Base-by-base conservation (phyloP, 2,888 invertebrate species). In the Ichneumon xanthorius region DNA sequence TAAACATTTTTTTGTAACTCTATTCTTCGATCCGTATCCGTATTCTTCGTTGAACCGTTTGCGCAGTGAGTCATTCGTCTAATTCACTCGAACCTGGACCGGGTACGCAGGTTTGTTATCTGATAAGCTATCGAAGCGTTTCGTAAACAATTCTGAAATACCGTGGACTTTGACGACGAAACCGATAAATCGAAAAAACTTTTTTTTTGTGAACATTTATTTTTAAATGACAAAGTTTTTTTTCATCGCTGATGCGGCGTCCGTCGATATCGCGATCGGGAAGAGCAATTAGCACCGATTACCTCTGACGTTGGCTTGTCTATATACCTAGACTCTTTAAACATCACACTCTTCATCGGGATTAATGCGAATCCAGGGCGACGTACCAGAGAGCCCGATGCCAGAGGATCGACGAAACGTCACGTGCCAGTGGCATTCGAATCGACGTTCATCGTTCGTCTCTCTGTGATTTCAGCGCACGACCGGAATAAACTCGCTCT, bases 351-450 rank as follows among this genome's bases (percentile, higher is more conserved):
- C 76, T 83, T 83, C 77, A 83, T 80, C 80, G 82, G 80, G 68
- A 83, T 77, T 72, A 80, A 67, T 79, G 80, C 50, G 82, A 26
- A 85, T 77, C 37, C 76, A 37, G 72, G 67, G 68, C 72, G 86
- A 85, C 82, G 70, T 82, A 68, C 37, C 70, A 75, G 75, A 75
- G 79, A 84, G 80, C 67, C 50, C 76, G 30, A 71, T 70, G 75
- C 79, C 73, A 71, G 53, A 77, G 73, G 78, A 83, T 86, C 82
- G 82, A 80, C 85, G 77, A 86, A 80, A 80, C 86, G 86, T 86
- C 86, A 86, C 82, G 86, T 86, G 86, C 82, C 77, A 86, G 63
- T 83, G 80, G 86, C 86, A 86, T 80, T 80, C 86, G 80, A 77
- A 83, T 86, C 86, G 82, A 86, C 86, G 80, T 75, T 80, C 76